Percentiles rank a stretch among this genome's conserved stretches.
phyloP scores from a whole-genome alignment of 2,888 invertebrate genomes.

The Trichacis sp. region DNA sequence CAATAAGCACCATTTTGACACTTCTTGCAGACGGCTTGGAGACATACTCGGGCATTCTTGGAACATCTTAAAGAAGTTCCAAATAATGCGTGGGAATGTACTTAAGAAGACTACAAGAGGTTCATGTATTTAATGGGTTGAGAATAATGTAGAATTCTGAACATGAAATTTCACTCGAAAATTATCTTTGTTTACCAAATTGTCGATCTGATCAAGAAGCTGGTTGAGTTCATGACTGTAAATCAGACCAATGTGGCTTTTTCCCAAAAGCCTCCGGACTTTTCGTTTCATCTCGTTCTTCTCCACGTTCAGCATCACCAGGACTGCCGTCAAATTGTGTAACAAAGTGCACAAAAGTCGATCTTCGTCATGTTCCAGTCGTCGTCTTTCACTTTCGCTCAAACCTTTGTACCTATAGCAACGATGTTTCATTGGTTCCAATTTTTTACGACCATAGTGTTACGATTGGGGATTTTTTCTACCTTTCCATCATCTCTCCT shows the following conservation, averaged over 20 bases:
- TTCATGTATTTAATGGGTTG: too few relatives aligned
- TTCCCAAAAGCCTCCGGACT: constrained; percentile 91
- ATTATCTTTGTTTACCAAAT: constrained; percentile 79
- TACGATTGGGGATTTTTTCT: too few relatives aligned
- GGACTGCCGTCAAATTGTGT: constrained; percentile 95
- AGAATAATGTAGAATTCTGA: too few relatives aligned
- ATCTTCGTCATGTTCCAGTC: constrained; percentile 98
- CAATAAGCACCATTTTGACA: too few relatives aligned
- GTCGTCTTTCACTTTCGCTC: constrained; percentile 92
- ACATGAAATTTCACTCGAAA: too few relatives aligned
- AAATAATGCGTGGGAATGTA: too few relatives aligned
- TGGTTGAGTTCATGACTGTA: constrained; percentile 98
- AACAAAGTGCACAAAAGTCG: constrained; percentile 93
- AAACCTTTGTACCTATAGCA: constrained; percentile 86
- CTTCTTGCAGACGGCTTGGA: too few relatives aligned
- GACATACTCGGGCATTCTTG: too few relatives aligned
- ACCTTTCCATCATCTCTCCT: constrained; percentile 97
- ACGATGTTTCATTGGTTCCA: too few relatives aligned
- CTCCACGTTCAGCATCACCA: constrained; percentile 92
- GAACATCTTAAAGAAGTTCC: too few relatives aligned
- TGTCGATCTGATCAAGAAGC: constrained; percentile 92
- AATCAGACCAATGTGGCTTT: constrained; percentile 97
- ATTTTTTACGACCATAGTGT: too few relatives aligned
- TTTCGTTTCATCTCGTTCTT: constrained; percentile 88
- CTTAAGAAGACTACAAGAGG: too few relatives aligned